phyloP scores from a whole-genome alignment of 1,140 invertebrate genomes.

The Paralvinella palmiformis region DNA sequence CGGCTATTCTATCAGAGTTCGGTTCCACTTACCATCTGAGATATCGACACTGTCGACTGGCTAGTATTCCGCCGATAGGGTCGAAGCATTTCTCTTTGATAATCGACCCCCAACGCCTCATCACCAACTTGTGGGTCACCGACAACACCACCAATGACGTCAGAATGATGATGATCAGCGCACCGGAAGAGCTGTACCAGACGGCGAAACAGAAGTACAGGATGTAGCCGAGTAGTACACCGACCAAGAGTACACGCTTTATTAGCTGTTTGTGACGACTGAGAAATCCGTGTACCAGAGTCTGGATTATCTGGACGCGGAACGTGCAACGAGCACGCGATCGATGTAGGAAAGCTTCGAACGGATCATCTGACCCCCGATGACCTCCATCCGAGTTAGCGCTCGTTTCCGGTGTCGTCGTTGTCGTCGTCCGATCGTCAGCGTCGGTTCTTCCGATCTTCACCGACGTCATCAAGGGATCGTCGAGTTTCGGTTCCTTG shows the following conservation, averaged over 20 bases:
- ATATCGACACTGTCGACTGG: constrained; percentile 1
- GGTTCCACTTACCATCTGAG: constrained; percentile 11
- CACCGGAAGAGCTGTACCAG: not conserved
- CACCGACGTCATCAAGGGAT: too few species aligned
- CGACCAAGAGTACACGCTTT: not conserved
- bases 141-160: constrained; percentile 8
- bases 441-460: too few species aligned
- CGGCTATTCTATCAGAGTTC: too few species aligned
- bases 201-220: constrained; percentile 17
- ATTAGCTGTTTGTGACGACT: not conserved
- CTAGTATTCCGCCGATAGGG: constrained; percentile 1
- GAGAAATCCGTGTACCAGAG: constrained; percentile 5
- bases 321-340: too few species aligned
- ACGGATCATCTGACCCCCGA: too few species aligned
- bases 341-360: too few species aligned
- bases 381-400: too few species aligned
- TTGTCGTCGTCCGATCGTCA: too few species aligned
- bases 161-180: constrained; percentile 11
- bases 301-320: constrained; percentile 7
- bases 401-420: too few species aligned
- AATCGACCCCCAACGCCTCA: not conserved
- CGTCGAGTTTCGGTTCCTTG: too few species aligned
- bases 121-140: not conserved
- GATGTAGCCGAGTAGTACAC: constrained; percentile 9
- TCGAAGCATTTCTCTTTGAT: constrained; percentile 7